These are phyloP conservation scores for Hyposoter didymator DNA, from an alignment of 2,888 invertebrate species.

Conservation along the genomic window DNA sequence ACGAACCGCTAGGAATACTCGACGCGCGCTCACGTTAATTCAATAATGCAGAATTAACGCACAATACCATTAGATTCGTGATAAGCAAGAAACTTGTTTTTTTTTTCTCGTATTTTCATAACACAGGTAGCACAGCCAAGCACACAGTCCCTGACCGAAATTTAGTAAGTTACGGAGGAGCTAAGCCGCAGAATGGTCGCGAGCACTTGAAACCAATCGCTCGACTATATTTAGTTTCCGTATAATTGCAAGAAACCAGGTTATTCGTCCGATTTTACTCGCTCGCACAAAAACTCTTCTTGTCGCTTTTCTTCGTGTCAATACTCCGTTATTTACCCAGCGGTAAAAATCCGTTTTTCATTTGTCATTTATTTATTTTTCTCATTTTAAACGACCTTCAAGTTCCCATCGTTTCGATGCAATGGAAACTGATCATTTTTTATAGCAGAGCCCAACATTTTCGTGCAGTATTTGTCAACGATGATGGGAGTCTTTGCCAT, in stretches of 20 bases:
- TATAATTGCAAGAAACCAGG: constrained; percentile 62
- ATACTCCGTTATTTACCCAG: neutral
- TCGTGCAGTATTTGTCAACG: no score
- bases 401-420: no score
- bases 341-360: neutral
- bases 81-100: constrained; percentile 18
- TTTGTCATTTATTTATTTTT: neutral
- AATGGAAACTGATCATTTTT: no score
- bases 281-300: neutral
- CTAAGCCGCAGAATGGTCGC: constrained; percentile 30
- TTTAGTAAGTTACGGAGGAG: constrained; percentile 32
- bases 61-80: constrained; percentile 44
- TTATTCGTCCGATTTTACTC: constrained; percentile 47
- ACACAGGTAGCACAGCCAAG: constrained; percentile 6
- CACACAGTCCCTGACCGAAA: constrained; percentile 52
- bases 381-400: neutral
- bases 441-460: no score
- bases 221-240: constrained; percentile 59
- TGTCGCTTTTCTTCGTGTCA: neutral
- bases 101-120: constrained; percentile 3
- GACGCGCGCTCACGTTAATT: neutral
- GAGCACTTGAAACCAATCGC: constrained; percentile 35
- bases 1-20: neutral
- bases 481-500: no score
- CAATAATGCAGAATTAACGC: neutral